A percentile compares a stretch with the other conserved stretches of the same genome.
Conservation (phyloP, 1,140 invertebrate species). For the Vollenhovia emeryi region DNA sequence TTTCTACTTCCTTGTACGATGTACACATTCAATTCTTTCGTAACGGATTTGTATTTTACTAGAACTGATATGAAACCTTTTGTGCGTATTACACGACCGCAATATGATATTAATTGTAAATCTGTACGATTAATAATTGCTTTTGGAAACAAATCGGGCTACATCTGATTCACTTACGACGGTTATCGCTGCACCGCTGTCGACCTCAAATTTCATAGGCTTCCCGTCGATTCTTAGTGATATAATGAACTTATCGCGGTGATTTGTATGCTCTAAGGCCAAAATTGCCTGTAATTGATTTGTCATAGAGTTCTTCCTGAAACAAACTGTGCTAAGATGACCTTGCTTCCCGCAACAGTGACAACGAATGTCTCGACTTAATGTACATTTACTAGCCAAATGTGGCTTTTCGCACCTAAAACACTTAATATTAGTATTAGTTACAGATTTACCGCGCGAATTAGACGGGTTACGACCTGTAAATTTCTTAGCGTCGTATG, state of each 20-base stretch:
- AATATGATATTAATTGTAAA: constrained; percentile 2
- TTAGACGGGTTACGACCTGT: background rate
- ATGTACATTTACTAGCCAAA: background rate
- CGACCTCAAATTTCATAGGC: background rate
- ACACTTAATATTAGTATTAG: background rate
- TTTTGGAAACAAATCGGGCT: too few species aligned
- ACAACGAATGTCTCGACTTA: background rate
- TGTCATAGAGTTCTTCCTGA: background rate
- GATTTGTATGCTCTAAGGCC: background rate
- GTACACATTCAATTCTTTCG: background rate
- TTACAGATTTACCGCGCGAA: background rate
- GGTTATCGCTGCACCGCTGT: constrained; percentile 4
- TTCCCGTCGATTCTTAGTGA: background rate
- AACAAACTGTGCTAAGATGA: background rate
- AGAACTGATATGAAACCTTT: constrained; percentile 1
- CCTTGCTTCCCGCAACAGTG: constrained; percentile 7
- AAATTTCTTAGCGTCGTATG: too few species aligned
- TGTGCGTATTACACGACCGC: background rate
- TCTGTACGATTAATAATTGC: background rate
- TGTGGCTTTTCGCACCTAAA: background rate
- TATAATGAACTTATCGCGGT: background rate
- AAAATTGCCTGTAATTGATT: background rate
- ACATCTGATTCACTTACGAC: background rate
- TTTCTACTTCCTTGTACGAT: background rate
- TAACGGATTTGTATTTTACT: background rate